These are phyloP conservation scores for human (Homo sapiens) DNA, from an alignment of 2,113 vertebrate genomes.

Conservation along the genomic window GRCh38 chr5:101638001-101638500, in stretches of 20 bases:
- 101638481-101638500: background rate
- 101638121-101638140: background rate
- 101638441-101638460: background rate
- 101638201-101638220: background rate
- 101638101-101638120: background rate
- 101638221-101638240: background rate
- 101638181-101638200: background rate
- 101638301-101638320: background rate
- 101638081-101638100: background rate
- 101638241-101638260: background rate
- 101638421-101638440: background rate
- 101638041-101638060: background rate
- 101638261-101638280: background rate
- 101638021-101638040: background rate
- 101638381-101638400: background rate
- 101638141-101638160: background rate
- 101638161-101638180: background rate
- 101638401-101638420: background rate
- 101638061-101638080: background rate
- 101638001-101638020: background rate
- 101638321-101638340: background rate
- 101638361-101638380: background rate
- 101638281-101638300: background rate
- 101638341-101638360: background rate
- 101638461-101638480: background rate